Evolutionary conservation across 1,140 invertebrate species (phyloP), one percentile per base, ranked within the genome.

Genomic region (Sycophaga agraensis): DNA sequence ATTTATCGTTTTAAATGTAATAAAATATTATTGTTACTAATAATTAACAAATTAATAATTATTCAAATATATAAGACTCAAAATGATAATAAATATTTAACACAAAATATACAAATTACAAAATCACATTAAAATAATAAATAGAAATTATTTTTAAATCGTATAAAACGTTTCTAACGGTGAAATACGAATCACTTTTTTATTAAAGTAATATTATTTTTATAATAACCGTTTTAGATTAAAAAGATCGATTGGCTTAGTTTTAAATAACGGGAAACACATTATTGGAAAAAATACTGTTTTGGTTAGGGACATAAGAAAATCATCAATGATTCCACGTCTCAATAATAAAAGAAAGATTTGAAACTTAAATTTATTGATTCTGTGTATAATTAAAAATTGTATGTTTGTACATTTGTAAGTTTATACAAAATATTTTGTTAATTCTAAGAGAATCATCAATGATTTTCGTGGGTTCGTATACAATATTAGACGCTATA

Each of bases 251-350:
- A n/a, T n/a, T n/a, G n/a, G n/a, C n/a, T n/a, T n/a, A n/a, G n/a
- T n/a, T n/a, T n/a, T n/a, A 42, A 34, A 31, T 24, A 31, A 16
- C 24, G 16, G 34, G 53, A 45, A 17, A 54, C 17, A 42, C 16
- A 16, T 53, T 24, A 31, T 31, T 19, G 43, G 39, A 43, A 22
- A 46, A 58, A 64, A 64, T 64, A 64, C 62, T 64, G 62, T 39
- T 64, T 64, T 48, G 56, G 62, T 54, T 48, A 22, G 49, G 45
- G 56, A 37, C 56, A 64, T 34, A 35, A 21, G 39, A 42, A 51
- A 35, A 34, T 43, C 4, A 51, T 51, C 58, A 59, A 59, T 51
- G 49, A 59, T 59, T 59, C 35, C 37, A 37, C 45, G 24, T 3
- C 12, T 19, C 35, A 19, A 31, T 22, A 11, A 12, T 28, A 17